These are phyloP conservation scores for Caenorhabditis drosophilae DNA, from an alignment of 2,888 invertebrate genomes.

Conservation along the genomic window DNA sequence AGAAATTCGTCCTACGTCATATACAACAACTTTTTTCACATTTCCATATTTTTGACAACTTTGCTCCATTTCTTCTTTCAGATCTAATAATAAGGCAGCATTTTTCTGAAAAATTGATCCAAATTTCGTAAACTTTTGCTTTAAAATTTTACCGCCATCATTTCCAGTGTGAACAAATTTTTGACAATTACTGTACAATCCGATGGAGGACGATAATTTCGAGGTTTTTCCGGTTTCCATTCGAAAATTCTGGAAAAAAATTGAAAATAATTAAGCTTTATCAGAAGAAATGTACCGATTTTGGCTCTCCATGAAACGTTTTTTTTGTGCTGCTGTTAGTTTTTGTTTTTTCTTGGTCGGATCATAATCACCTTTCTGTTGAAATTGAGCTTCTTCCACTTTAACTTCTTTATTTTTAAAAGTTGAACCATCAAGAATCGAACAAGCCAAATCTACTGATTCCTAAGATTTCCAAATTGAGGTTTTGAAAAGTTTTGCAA, in stretches of 20 bases:
- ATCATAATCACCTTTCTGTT: constrained; percentile 85
- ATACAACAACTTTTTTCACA: constrained; percentile 87
- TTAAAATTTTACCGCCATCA: constrained; percentile 78
- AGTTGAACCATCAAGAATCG: constrained; percentile 86
- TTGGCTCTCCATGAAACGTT: constrained; percentile 82
- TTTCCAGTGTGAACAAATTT: constrained; percentile 86
- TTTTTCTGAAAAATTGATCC: constrained; percentile 74
- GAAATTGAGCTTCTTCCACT: constrained; percentile 90
- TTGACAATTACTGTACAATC: constrained; percentile 90
- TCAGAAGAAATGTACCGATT: constrained; percentile 76
- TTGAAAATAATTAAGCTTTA: not conserved
- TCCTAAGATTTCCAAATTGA: constrained; percentile 76
- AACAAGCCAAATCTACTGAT: constrained; percentile 89
- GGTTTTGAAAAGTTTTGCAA: too few relatives aligned
- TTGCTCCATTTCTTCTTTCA: constrained; percentile 86
- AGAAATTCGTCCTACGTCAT: constrained; percentile 87
- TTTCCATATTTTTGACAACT: constrained; percentile 89
- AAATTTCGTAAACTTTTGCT: not conserved
- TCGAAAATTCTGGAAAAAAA: constrained; percentile 79
- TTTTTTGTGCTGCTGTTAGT: constrained; percentile 83
- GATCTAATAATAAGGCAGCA: constrained; percentile 85
- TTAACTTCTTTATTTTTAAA: constrained; percentile 74
- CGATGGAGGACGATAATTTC: constrained; percentile 84
- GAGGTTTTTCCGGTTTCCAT: constrained; percentile 91
- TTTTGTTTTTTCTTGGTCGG: constrained; percentile 87